phyloP scores from a whole-genome alignment of 2,888 invertebrate genomes.

The Caenorhabditis panamensis region DNA sequence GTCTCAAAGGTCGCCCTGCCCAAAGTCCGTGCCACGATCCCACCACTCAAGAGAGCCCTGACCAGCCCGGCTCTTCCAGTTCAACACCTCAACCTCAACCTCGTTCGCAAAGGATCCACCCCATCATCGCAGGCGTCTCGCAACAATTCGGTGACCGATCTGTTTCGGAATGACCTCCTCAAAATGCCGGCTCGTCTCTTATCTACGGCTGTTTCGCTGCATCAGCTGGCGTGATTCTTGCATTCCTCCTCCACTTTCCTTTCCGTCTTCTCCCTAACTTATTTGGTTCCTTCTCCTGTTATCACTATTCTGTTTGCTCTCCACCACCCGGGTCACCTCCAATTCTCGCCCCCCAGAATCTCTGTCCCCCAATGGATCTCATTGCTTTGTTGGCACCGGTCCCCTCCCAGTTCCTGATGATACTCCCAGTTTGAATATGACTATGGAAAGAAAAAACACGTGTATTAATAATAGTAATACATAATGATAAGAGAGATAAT shows the following conservation, averaged over 20 bases:
- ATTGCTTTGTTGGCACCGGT: slow-evolving; percentile 29
- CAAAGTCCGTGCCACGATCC: slow-evolving; percentile 51
- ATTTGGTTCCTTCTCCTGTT: slow-evolving; percentile 10
- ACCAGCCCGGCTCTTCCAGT: slow-evolving; percentile 60
- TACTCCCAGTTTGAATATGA: slow-evolving; percentile 19
- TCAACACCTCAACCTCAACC: slow-evolving; percentile 43
- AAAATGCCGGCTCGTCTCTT: slow-evolving; percentile 49
- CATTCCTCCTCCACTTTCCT: neutral
- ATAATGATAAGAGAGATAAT: slow-evolving; percentile 20
- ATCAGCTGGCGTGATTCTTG: slow-evolving; percentile 48
- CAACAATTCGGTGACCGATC: slow-evolving; percentile 57
- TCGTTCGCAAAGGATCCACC: slow-evolving; percentile 49
- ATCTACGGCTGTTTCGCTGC: slow-evolving; percentile 50
- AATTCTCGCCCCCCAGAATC: slow-evolving; percentile 16
- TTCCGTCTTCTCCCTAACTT: slow-evolving; percentile 5
- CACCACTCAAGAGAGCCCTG: slow-evolving; percentile 61
- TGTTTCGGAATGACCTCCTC: slow-evolving; percentile 44
- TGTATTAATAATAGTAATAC: slow-evolving; percentile 24
- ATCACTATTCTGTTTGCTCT: slow-evolving; percentile 4
- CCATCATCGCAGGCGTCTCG: slow-evolving; percentile 51
- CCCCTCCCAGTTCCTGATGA: slow-evolving; percentile 19
- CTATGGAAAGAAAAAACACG: slow-evolving; percentile 29
- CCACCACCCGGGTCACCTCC: slow-evolving; percentile 12
- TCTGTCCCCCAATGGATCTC: slow-evolving; percentile 22
- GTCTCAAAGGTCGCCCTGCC: slow-evolving; percentile 22